Evolutionary conservation across 2,113 vertebrate species (phyloP), one percentile per base, ranked within the genome.

Genomic region (Hippocampus barbouri): DNA sequence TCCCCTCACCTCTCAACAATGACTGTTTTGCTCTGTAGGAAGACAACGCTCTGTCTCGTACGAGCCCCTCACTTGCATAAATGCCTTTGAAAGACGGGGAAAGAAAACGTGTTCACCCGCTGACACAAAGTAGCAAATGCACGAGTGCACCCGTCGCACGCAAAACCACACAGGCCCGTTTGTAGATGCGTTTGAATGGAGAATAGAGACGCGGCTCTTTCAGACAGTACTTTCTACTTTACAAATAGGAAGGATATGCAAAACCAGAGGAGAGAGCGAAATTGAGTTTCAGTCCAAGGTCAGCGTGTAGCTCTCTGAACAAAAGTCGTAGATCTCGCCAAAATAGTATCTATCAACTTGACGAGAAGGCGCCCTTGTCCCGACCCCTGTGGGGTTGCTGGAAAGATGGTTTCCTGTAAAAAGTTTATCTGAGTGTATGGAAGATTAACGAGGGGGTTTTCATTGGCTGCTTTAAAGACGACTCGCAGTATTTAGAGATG

Each of bases 371-470:
- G 92, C 94, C 95, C 95, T 96, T 94, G 89, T 90, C 84, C 70
- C 94, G 93, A 98, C 95, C 95, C 94, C 86, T 53, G 82, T 85
- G 88, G 92, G 93, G 91, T 91, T 93, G 92, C 93, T 90, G 87
- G 86, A 93, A 93, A 89, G 87, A 96, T 95, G 94, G 94, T 93
- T 96, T 95, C 89, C 91, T 92, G 90, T 92, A 91, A 94, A 95
- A 91, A 94, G 93, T 98, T 92, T 91, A 92, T 93, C 87, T 84
- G 85, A 93, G 88, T 90, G 90, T 92, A 85, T 73, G 89, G 86
- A 88, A 94, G 93, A 96, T 95, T 93, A 95, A 95, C 92, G 91
- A 92, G 89, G 70, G 69, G 95, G 90, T 97, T 96, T 97, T 90
- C 92, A 88, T 94, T 96, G 96, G 95, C 95, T 86, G 89, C 83